These are phyloP conservation scores for Eupristina koningsbergeri DNA, from an alignment of 1,140 invertebrate genomes.

Conservation along the genomic window DNA sequence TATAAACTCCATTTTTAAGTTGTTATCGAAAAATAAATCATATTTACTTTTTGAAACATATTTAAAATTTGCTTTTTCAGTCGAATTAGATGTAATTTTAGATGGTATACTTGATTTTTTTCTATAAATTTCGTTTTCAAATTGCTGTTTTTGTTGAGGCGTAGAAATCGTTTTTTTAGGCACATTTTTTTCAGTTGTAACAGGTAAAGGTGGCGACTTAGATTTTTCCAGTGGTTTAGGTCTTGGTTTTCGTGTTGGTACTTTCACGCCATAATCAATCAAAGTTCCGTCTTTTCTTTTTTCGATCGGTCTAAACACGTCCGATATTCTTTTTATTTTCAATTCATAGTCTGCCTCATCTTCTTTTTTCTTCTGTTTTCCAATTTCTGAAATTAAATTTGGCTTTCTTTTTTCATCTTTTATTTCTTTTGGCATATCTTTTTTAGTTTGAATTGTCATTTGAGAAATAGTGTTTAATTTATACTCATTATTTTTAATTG, in stretches of 20 bases:
- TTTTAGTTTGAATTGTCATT: too few species aligned
- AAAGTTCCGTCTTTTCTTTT: slow-evolving; percentile 57
- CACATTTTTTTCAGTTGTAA: background rate
- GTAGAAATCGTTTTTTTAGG: slow-evolving; percentile 10
- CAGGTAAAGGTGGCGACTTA: background rate
- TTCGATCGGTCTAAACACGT: slow-evolving; percentile 55
- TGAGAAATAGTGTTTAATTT: background rate
- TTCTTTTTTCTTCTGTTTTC: background rate
- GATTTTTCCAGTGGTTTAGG: slow-evolving; percentile 5
- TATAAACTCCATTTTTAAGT: background rate
- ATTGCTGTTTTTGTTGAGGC: background rate
- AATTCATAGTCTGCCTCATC: background rate
- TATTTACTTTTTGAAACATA: background rate
- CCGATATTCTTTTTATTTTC: background rate
- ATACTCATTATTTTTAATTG: background rate
- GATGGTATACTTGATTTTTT: background rate
- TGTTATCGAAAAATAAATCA: background rate
- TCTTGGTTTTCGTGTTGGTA: slow-evolving; percentile 52
- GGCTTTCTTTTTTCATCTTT: too few species aligned
- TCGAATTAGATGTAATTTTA: background rate
- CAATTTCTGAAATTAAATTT: background rate
- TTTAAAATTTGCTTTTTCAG: background rate
- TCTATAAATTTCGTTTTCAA: background rate
- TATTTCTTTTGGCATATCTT: too few species aligned
- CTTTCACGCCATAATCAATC: slow-evolving; percentile 57